These are phyloP conservation scores for Discoglossus pictus DNA, from an alignment of 2,797 vertebrate species.

Conservation along the genomic window DNA sequence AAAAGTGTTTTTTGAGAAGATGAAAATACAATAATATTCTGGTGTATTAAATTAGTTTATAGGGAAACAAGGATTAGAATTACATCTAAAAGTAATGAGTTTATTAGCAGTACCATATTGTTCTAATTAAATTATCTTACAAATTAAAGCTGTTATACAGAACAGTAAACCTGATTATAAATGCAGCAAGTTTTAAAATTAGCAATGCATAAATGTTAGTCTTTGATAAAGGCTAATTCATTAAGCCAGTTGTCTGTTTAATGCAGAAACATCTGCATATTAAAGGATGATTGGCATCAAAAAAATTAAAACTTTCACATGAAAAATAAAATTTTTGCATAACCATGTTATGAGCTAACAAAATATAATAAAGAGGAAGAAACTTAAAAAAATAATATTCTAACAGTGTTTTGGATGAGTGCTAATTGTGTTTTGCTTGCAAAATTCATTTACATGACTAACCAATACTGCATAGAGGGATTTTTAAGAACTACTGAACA, in stretches of 20 bases:
- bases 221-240: not conserved
- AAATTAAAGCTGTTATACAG: not conserved
- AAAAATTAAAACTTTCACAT: not conserved
- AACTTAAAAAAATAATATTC: no score
- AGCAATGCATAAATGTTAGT: slow-evolving; percentile 1
- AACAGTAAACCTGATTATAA: slow-evolving; percentile 1
- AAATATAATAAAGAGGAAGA: no score
- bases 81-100: not conserved
- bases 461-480: no score
- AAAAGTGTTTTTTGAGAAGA: no score
- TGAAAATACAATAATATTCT: no score
- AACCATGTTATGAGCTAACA: not conserved
- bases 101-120: not conserved
- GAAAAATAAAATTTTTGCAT: not conserved
- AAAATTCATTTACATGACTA: no score
- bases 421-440: no score
- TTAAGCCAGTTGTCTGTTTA: not conserved
- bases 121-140: slow-evolving; percentile 3
- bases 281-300: not conserved
- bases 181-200: not conserved
- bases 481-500: no score
- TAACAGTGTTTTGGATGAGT: no score
- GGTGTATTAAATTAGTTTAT: not conserved
- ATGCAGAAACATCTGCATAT: not conserved
- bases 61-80: not conserved